These are phyloP conservation scores for Hydropsyche betteni DNA, from an alignment of 2,888 invertebrate genomes.

Conservation along the genomic window DNA sequence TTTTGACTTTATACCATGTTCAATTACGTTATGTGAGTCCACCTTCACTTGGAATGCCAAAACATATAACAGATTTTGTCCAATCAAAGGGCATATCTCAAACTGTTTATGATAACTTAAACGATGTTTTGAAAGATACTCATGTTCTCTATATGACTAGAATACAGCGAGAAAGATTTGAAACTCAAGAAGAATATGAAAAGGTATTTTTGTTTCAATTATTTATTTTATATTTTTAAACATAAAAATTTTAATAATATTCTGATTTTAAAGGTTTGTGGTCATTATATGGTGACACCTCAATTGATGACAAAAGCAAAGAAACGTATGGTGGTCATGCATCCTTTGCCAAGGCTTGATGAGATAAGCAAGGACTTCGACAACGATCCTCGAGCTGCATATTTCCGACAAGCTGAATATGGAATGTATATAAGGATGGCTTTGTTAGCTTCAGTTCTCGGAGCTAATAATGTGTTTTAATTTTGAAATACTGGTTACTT, in stretches of 20 bases:
- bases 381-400: constrained; percentile 95
- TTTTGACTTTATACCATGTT: constrained; percentile 94
- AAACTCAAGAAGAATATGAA: constrained; percentile 83
- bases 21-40: constrained; percentile 93
- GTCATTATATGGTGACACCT: constrained; percentile 90
- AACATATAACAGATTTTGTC: constrained; percentile 82
- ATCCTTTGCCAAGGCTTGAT: constrained; percentile 92
- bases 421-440: constrained; percentile 99
- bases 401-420: constrained; percentile 97
- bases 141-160: constrained; percentile 99
- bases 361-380: constrained; percentile 97
- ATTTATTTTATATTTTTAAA: constrained; percentile 33
- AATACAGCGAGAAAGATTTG: constrained; percentile 94
- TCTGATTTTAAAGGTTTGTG: constrained; percentile 73
- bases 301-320: constrained; percentile 95
- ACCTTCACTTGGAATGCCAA: constrained; percentile 88
- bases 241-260: constrained; percentile 4
- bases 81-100: constrained; percentile 81
- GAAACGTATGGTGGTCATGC: constrained; percentile 95
- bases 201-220: constrained; percentile 66
- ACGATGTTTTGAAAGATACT: constrained; percentile 88
- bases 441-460: constrained; percentile 88
- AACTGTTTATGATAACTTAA: constrained; percentile 75
- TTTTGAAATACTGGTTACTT: background rate
- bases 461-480: constrained; percentile 56